Evolutionary conservation across 2,113 vertebrate genomes (phyloP), one percentile per base, ranked within the genome.

Genomic region (Arothron firmamentum): DNA sequence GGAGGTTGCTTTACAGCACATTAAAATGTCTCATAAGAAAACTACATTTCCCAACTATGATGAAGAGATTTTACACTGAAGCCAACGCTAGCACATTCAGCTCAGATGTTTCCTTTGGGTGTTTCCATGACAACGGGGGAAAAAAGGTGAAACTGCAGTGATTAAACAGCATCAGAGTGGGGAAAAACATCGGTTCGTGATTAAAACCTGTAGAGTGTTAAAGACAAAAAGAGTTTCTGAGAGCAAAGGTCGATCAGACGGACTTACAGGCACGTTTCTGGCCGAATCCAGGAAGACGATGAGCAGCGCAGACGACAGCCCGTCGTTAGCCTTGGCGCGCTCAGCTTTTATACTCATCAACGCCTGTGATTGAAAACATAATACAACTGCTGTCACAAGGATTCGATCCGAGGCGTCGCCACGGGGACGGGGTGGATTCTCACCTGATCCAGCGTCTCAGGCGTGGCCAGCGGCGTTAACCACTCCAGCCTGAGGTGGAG

Each of bases 251-350:
- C 21, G 3, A 23, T 23, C 2, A 23, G 21, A 3, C 21, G 21
- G 14, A 91, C 94, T 94, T 92, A 99, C 97, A n/a, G 97, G 96
- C 68, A 99, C 89, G 71, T 94, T 95, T 60, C 90, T 91, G 50
- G 95, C 97, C 0, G 94, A 99, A 74, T 99, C 97, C 89, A 99
- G 84, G 74, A 96, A 97, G 49, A 97, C 78, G n/a, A 98, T 85
- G 45, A 99, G 94, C 78, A 99, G 78, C 0, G 94, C 93, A 20
- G 97, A 94, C 9, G 96, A 96, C 56, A 95, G 92, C 42, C 96
- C 96, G 62, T 97, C 94, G 25, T 90, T 91, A 72, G 94, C 94
- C 52, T 93, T 92, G 46, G 91, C 90, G 62, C 91, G 93, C 19
- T 92, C 90, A 7, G 95, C 95, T 81, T 85, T 92, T 88, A 96